phyloP scores from a whole-genome alignment of 2,113 vertebrate genomes.

The Perca schrenkii region DNA sequence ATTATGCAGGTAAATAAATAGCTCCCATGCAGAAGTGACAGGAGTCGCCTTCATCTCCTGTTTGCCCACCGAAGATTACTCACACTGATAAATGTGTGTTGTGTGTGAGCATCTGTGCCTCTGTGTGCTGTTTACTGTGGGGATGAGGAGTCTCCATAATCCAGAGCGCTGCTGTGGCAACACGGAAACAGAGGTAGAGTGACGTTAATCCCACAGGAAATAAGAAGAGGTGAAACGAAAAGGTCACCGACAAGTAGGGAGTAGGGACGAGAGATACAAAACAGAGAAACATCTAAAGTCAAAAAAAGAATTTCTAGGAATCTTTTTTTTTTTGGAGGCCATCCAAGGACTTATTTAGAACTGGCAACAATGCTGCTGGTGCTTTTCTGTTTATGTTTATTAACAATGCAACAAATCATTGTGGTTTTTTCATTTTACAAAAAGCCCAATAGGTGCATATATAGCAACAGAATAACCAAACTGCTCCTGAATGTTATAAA shows the following conservation, averaged over 20 bases:
- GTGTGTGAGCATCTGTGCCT: conserved; percentile 65
- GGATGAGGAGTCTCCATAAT: conserved; percentile 73
- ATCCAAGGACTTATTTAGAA: background rate
- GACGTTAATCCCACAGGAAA: conserved; percentile 60
- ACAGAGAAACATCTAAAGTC: conserved; percentile 31
- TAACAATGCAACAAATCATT: background rate
- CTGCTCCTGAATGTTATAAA: background rate
- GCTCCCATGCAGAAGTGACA: conserved; percentile 32
- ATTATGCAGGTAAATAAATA: conserved; percentile 43
- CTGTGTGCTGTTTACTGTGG: conserved; percentile 69
- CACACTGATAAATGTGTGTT: conserved; percentile 65
- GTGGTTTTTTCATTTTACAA: background rate
- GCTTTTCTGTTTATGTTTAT: background rate
- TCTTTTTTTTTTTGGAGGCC: conserved; percentile 6
- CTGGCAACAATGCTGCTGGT: background rate
- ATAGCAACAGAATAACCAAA: conserved; percentile 1
- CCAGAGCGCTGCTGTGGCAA: conserved; percentile 65
- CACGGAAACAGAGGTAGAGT: conserved; percentile 57
- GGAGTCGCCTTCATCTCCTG: conserved; percentile 57
- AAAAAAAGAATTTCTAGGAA: conserved; percentile 26
- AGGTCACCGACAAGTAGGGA: conserved; percentile 46
- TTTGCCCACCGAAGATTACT: conserved; percentile 59
- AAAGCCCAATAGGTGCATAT: background rate
- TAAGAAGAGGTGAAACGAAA: conserved; percentile 54
- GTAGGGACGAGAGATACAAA: conserved; percentile 35